phyloP scores from a whole-genome alignment of 2,888 invertebrate species.

The Stenodera caucasica region DNA sequence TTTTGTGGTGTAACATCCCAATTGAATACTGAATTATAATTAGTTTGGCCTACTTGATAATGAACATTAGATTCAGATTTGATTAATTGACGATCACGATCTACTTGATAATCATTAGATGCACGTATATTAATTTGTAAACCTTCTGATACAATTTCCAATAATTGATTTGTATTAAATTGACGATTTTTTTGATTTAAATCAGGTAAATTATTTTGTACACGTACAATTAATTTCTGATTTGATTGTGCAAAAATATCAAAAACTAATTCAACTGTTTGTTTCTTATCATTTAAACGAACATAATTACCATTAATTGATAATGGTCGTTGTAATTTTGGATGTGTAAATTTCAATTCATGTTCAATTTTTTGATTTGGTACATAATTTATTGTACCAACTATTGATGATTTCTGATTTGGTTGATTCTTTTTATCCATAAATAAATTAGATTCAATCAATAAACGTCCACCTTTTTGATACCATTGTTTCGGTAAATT shows the following conservation, averaged over 20 bases:
- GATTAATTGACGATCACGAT: conserved; percentile 29
- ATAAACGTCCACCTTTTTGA: conserved; percentile 60
- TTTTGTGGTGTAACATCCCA: conserved; percentile 37
- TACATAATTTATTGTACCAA: conserved; percentile 58
- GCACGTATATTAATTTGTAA: conserved; percentile 43
- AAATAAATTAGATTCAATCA: conserved; percentile 66
- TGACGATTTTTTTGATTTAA: conserved; percentile 28
- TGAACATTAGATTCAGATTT: conserved; percentile 31
- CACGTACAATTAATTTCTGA: conserved; percentile 59
- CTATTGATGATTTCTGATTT: conserved; percentile 66
- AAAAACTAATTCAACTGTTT: conserved; percentile 37
- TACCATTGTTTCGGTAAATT: conserved; percentile 25
- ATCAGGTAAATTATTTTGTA: conserved; percentile 40
- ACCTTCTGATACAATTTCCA: conserved; percentile 56
- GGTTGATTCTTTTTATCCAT: conserved; percentile 73
- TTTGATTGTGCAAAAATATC: conserved; percentile 64
- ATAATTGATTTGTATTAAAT: conserved; percentile 52
- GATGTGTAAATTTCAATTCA: conserved; percentile 68
- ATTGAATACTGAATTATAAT: conserved; percentile 37
- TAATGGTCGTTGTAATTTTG: conserved; percentile 60
- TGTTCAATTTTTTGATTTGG: conserved; percentile 55
- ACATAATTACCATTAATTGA: neutral
- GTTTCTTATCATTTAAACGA: neutral
- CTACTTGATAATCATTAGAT: conserved; percentile 32
- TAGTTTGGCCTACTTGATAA: conserved; percentile 39